Base-by-base conservation (phyloP, 1,140 invertebrate species). In the Chrysoperla carnea region DNA sequence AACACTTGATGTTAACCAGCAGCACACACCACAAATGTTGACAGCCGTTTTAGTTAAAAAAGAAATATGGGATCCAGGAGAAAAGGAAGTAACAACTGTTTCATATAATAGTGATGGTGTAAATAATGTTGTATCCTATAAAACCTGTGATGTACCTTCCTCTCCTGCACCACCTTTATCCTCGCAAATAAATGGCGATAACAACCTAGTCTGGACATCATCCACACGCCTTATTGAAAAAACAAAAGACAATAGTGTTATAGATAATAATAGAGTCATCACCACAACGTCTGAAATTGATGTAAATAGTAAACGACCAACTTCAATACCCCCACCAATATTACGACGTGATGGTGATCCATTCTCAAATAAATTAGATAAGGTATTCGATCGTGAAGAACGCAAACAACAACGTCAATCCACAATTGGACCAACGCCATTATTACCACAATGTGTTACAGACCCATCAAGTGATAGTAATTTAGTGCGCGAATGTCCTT, bases 351-450 rank as follows among this genome's bases (percentile, higher is more conserved):
- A 61, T 31, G 63, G 66, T 48, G 83, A 86, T 59, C 70, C 70
- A 17, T 82, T 84, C 50, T 81, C 75, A 36, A 72, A 76, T 49
- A 74, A 76, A 35, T 56, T 81, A 28, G 81, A 85, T 48, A 68
- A 72, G 40, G 76, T 77, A 13, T 76, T 81, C 51, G 81, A 83
- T 46, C 65, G 72, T 23, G 81, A 85, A 56, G 80, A 79, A 53
- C 69, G 67, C 49, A 70, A 68, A 55, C 68, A 60, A 46, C 56
- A 63, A 39, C 52, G 54, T 15, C 33, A 41, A 17, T 61, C 50
- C 51, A 44, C 29, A 42, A 44, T 29, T 12, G 45, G 44, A 23
- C 13, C 12, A 40, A 23, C 14, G 36, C 1, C 31, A 4, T 3
- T 23, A 23, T 33, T 33, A 33, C 31, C 31, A 33, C 35, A 38